Evolutionary conservation across 1,140 invertebrate species (phyloP).

Genomic region (Ceratosolen fusciceps): DNA sequence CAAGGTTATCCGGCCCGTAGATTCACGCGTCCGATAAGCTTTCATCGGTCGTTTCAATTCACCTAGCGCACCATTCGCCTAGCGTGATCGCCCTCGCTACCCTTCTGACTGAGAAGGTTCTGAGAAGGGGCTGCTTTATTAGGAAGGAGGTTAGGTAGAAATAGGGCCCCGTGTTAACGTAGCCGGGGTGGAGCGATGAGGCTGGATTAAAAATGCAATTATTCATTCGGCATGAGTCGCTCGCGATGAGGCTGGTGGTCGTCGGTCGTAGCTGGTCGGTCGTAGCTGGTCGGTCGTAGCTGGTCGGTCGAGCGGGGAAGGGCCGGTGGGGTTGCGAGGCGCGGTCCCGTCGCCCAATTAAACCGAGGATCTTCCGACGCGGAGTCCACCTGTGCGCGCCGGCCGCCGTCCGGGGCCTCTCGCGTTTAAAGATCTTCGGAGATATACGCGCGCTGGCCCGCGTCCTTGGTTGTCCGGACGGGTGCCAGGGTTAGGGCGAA

Average conservation of each 20-base stretch:
- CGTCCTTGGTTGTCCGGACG: background rate
- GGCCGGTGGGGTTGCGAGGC: background rate
- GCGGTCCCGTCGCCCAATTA: slow-evolving; percentile 32
- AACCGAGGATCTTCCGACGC: background rate
- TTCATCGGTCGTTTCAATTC: too few species aligned
- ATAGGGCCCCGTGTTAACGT: too few species aligned
- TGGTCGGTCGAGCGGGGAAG: background rate
- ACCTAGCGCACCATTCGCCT: too few species aligned
- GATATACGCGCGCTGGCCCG: background rate
- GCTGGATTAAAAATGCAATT: too few species aligned
- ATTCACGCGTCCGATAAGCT: too few species aligned
- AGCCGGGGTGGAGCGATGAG: too few species aligned
- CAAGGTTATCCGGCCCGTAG: too few species aligned
- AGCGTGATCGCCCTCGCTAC: too few species aligned
- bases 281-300: background rate
- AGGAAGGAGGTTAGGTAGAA: too few species aligned
- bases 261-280: background rate
- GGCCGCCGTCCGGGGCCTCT: background rate
- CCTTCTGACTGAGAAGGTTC: too few species aligned
- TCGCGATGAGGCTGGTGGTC: background rate
- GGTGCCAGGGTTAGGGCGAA: slow-evolving; percentile 16
- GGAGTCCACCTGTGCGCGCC: slow-evolving; percentile 18
- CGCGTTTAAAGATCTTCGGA: slow-evolving; percentile 21
- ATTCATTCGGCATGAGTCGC: too few species aligned
- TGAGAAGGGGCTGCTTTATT: too few species aligned